Conservation (phyloP, 1,140 invertebrate genomes). For the Camponotus pennsylvanicus region DNA sequence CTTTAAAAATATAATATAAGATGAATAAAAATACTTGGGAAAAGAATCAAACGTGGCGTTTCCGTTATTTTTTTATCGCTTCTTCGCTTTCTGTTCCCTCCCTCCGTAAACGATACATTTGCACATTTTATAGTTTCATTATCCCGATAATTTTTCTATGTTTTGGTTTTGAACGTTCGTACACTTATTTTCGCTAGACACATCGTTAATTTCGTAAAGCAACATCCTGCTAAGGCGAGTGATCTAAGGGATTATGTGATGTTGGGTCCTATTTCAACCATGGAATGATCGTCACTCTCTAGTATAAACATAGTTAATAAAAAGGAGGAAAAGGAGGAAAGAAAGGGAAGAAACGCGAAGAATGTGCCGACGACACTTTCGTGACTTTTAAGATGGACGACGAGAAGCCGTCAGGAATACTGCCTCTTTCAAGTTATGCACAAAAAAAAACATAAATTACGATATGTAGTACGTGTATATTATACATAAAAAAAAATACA, state of each 20-base stretch:
- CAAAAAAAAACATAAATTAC: conserved; percentile 59
- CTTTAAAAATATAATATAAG: conserved; percentile 75
- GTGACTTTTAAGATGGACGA: conserved; percentile 56
- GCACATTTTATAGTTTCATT: conserved; percentile 13
- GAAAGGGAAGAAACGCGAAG: conserved; percentile 52
- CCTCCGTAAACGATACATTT: not conserved
- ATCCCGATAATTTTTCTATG: conserved; percentile 3
- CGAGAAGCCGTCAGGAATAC: conserved; percentile 67
- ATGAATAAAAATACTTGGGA: conserved; percentile 80
- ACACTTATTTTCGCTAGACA: not conserved
- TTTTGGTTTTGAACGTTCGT: not conserved
- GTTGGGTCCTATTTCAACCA: conserved; percentile 76
- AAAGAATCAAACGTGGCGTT: conserved; percentile 71
- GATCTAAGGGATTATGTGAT: not conserved
- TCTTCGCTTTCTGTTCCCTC: conserved; percentile 53
- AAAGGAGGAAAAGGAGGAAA: conserved; percentile 6
- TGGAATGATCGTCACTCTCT: conserved; percentile 26
- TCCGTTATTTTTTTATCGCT: conserved; percentile 67
- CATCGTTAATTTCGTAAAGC: not conserved
- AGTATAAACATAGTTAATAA: not conserved
- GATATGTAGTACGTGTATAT: conserved; percentile 64
- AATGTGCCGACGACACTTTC: conserved; percentile 48
- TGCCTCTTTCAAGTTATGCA: conserved; percentile 73
- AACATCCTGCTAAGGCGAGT: not conserved
- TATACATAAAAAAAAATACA: conserved; percentile 61